phyloP scores from a whole-genome alignment of 2,113 vertebrate genomes.

The Lynx canadensis region DNA sequence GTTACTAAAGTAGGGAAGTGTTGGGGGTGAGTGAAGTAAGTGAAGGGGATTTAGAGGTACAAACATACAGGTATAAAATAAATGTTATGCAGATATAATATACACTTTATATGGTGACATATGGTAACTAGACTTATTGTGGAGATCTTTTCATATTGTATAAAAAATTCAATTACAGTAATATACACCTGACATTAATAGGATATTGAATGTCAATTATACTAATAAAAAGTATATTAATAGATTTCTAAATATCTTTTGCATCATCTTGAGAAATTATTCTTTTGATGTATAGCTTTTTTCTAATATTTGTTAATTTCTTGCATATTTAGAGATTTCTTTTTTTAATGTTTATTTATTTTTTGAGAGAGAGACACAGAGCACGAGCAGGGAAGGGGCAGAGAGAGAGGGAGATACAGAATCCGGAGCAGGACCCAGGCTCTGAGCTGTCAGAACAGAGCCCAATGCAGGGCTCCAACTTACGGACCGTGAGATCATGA shows the following conservation, averaged over 20 bases:
- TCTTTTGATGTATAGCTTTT: neutral
- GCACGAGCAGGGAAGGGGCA: no score
- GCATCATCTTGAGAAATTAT: neutral
- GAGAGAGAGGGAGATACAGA: no score
- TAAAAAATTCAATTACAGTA: neutral
- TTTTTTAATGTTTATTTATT: no score
- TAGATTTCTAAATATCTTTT: neutral
- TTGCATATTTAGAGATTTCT: neutral
- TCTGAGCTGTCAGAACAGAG: no score
- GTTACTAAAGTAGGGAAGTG: neutral
- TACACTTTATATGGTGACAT: neutral
- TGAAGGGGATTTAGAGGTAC: neutral
- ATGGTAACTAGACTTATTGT: neutral
- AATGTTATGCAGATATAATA: neutral
- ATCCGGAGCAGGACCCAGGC: no score
- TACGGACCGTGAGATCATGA: no score
- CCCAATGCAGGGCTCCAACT: no score
- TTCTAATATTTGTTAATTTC: neutral
- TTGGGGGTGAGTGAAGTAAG: neutral
- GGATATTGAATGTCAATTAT: neutral
- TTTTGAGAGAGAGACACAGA: no score
- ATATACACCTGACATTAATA: neutral
- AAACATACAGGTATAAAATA: neutral
- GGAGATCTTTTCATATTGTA: neutral
- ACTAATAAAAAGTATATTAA: neutral